Conservation (phyloP, 2,113 vertebrate species). For the Rhagologus leucostigma region DNA sequence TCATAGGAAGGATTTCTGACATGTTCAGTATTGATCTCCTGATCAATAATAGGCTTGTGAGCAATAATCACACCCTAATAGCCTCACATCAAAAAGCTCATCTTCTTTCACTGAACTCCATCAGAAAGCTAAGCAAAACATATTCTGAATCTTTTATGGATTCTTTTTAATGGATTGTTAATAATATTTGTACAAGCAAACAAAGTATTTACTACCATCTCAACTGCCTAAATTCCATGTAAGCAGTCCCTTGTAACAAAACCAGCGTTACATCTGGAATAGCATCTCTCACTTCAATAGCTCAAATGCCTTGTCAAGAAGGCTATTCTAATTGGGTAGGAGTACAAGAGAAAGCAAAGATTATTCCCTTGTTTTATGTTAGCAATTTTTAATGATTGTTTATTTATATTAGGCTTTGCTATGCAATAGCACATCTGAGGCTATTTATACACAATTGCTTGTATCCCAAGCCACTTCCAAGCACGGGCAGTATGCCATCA, state of each 20-base stretch:
- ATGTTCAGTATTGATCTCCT: not conserved
- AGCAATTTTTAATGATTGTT: conserved; percentile 45
- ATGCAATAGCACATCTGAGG: conserved; percentile 24
- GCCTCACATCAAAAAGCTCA: not conserved
- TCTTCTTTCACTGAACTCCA: not conserved
- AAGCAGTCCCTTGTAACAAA: not conserved
- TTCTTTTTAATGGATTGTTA: conserved; percentile 17
- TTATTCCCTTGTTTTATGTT: conserved; percentile 31
- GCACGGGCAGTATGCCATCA: not conserved
- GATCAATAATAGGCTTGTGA: conserved; percentile 16
- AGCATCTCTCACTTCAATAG: not conserved
- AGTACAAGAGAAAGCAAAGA: conserved; percentile 15
- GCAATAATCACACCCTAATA: conserved; percentile 2
- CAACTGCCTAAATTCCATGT: not conserved
- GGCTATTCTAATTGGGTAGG: not conserved
- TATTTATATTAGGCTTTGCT: conserved; percentile 36
- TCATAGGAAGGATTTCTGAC: not conserved
- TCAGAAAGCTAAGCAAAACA: not conserved
- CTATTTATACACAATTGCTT: conserved; percentile 2
- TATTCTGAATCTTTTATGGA: not conserved
- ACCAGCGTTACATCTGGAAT: fast-evolving
- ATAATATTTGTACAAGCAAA: conserved; percentile 30
- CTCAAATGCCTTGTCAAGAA: not conserved
- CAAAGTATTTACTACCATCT: not conserved
- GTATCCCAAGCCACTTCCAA: not conserved